These are phyloP conservation scores for Drosophila kanekoi DNA, from an alignment of 2,888 invertebrate genomes.

Conservation along the genomic window DNA sequence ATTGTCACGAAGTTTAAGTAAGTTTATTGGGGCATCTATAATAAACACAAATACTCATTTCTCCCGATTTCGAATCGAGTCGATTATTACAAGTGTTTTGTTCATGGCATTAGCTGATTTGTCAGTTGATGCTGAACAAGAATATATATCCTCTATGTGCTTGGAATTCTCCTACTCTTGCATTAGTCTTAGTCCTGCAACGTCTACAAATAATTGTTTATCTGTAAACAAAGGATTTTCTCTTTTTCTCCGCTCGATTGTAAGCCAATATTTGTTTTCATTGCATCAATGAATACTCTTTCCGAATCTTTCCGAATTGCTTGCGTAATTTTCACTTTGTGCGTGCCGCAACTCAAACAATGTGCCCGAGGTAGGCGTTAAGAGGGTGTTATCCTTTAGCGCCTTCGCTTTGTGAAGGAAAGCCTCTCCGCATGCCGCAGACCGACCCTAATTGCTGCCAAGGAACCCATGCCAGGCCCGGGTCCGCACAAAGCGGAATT, in stretches of 20 bases:
- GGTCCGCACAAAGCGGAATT: conserved; percentile 54
- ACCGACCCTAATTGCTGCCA: conserved; percentile 78
- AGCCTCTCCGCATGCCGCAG: conserved; percentile 42
- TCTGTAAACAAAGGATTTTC: conserved; percentile 1
- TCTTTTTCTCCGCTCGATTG: background rate
- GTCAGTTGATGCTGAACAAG: no score
- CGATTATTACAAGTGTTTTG: no score
- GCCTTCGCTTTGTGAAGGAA: conserved; percentile 70
- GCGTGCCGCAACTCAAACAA: conserved; percentile 51
- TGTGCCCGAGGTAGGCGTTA: conserved; percentile 73
- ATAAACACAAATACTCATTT: no score
- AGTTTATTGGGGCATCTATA: no score
- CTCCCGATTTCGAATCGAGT: no score
- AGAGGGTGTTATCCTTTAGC: conserved; percentile 84
- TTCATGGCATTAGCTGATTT: no score
- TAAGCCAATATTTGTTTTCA: conserved; percentile 7
- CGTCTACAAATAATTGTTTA: no score
- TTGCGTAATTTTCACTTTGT: conserved; percentile 43
- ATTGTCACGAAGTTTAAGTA: no score
- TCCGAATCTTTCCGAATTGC: conserved; percentile 11
- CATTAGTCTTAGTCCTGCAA: no score
- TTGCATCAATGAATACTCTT: conserved; percentile 19
- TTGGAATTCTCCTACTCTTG: no score
- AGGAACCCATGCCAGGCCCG: conserved; percentile 33
- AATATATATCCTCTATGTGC: no score